Base-by-base conservation (phyloP, 2,113 vertebrate genomes). In the Boulengeromyrus knoepffleri region DNA sequence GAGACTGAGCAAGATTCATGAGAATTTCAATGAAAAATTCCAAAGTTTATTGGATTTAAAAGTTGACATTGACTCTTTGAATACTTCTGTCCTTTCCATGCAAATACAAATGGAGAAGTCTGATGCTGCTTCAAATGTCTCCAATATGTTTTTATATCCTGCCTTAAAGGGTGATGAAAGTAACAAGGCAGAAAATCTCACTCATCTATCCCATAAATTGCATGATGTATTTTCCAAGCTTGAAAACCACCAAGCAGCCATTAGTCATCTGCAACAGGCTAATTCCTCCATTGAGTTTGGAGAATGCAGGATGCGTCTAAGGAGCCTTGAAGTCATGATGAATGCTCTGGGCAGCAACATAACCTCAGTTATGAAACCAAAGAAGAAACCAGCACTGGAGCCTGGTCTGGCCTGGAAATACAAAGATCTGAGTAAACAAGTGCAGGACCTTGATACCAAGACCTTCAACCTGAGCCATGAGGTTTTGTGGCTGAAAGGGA, bases 381-480 rank as follows among this genome's bases (percentile, higher is more conserved):
- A 91, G 87, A 92, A 95, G 42, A 95, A 92, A 91, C 93, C 95
- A 4, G 93, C 31, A 88, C n/a, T 42, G 53, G 74, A 90, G 88
- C n/a, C 45, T 17, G 74, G 52, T n/a, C 84, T 58, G 17, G 36
- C 88, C 50, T 56, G 70, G 50, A 91, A 91, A 85, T 91, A 87
- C 85, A 88, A 90, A 58, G 80, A 89, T 46, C 58, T 91, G 84
- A 90, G 84, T 19, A 88, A 77, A 62, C 96, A 95, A 91, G 92
- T 97, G 89, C 95, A 93, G 90, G 94, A 94, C 0, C 91, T 97
- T 45, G 95, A 96, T 94, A 92, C 91, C 89, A 96, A 97, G 92
- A 96, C 94, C 0, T 93, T 95, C 42, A 91, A 91, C 31, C 91
- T 96, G 86, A 96, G 95, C 10, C 85, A 93, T 27, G 47, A 31